Evolutionary conservation across 2,888 invertebrate genomes (phyloP).

Genomic region (Microctonus brassicae): DNA sequence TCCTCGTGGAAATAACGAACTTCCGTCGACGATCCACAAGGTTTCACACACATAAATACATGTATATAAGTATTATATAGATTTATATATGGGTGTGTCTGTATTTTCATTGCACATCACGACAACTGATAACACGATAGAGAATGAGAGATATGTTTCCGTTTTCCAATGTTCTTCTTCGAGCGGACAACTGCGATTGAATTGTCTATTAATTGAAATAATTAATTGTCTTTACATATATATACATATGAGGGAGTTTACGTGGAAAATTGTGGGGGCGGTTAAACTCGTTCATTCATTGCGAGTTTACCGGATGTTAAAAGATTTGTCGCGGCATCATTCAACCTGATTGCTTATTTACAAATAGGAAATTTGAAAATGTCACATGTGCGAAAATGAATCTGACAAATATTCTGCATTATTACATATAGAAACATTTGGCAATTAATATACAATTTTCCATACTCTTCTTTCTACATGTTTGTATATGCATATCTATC

Average conservation of each 20-base stretch:
- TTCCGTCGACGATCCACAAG: slow-evolving; percentile 30
- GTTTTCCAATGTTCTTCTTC: slow-evolving; percentile 61
- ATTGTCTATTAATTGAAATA: slow-evolving; percentile 70
- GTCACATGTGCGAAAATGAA: slow-evolving; percentile 39
- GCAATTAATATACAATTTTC: neutral
- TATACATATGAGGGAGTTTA: neutral
- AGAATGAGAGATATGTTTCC: slow-evolving; percentile 24
- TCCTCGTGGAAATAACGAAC: slow-evolving; percentile 33
- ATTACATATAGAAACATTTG: slow-evolving; percentile 20
- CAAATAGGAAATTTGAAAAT: slow-evolving; percentile 71
- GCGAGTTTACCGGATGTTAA: slow-evolving; percentile 42
- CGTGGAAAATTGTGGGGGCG: neutral
- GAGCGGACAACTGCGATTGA: slow-evolving; percentile 54
- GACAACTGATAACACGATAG: neutral
- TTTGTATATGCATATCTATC: too few species aligned
- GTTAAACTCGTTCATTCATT: slow-evolving; percentile 29
- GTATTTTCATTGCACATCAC: neutral
- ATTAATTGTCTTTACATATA: slow-evolving; percentile 68
- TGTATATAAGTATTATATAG: too few species aligned
- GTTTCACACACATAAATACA: neutral
- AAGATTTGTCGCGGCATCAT: slow-evolving; percentile 36
- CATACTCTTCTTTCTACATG: neutral
- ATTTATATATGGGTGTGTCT: too few species aligned
- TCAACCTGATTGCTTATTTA: slow-evolving; percentile 68
- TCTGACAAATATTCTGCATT: neutral